These are phyloP conservation scores for Ashinkailepas kermadecensis DNA, from an alignment of 2,888 invertebrate genomes.

Conservation along the genomic window DNA sequence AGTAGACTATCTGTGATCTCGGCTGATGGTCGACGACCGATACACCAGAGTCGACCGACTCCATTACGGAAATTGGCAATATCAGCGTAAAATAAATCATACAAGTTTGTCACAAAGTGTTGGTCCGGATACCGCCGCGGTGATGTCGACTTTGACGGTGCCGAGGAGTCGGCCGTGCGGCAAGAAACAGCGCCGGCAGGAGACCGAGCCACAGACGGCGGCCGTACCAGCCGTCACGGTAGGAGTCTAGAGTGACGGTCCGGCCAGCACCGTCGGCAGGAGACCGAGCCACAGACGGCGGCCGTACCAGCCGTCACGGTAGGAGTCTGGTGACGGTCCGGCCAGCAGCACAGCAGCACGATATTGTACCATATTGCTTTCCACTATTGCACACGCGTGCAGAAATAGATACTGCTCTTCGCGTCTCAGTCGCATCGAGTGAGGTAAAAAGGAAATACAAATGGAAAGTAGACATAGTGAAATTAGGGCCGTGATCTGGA, in stretches of 20 bases:
- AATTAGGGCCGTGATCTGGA: too few relatives aligned
- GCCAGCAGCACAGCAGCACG: too few relatives aligned
- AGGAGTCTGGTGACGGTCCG: too few relatives aligned
- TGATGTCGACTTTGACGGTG: background rate
- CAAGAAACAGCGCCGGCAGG: background rate
- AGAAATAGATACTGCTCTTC: too few relatives aligned
- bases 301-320: too few relatives aligned
- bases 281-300: background rate
- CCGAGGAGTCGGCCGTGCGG: background rate
- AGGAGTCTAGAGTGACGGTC: background rate
- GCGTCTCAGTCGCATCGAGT: too few relatives aligned
- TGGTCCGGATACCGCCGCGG: background rate
- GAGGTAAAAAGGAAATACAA: too few relatives aligned
- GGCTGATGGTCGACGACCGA: background rate
- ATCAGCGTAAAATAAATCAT: constrained; percentile 21
- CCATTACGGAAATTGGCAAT: constrained; percentile 20
- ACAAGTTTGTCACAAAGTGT: constrained; percentile 9
- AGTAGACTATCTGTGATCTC: background rate
- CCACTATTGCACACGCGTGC: too few relatives aligned
- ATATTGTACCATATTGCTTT: too few relatives aligned
- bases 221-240: background rate
- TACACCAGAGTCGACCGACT: background rate
- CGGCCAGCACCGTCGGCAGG: background rate
- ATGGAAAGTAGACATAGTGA: too few relatives aligned
- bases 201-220: background rate